phyloP scores from a whole-genome alignment of 2,797 vertebrate genomes.

The Oreochromis grahami region DNA sequence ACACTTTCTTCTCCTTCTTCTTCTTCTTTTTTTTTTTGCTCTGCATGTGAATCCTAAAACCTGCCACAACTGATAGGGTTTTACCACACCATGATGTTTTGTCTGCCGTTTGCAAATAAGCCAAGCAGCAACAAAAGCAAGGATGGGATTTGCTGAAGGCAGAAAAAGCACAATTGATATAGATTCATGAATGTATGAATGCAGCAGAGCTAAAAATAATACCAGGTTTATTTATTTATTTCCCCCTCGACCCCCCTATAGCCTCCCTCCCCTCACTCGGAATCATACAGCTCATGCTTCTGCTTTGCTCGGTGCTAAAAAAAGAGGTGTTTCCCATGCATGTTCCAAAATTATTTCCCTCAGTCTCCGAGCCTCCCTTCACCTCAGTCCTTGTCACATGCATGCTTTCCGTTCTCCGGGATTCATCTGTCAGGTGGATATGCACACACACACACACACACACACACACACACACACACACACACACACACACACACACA shows the following conservation, averaged over 20 bases:
- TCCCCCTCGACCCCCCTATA: background rate
- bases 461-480: background rate
- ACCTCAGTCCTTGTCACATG: background rate
- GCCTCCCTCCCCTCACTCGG: constrained; percentile 13
- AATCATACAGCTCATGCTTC: constrained; percentile 64
- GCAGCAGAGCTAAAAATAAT: constrained; percentile 60
- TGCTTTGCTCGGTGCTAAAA: constrained; percentile 60
- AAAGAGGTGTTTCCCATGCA: constrained; percentile 74
- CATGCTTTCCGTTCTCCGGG: background rate
- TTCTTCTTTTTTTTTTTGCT: background rate
- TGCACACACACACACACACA: background rate
- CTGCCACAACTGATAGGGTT: constrained; percentile 53
- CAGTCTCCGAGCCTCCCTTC: constrained; percentile 13
- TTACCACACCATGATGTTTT: constrained; percentile 25
- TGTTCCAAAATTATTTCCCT: constrained; percentile 54
- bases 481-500: background rate
- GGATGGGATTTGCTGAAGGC: constrained; percentile 44
- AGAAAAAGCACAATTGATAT: constrained; percentile 42
- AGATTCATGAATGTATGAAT: constrained; percentile 65
- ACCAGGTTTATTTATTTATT: constrained; percentile 51
- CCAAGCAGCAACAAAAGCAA: constrained; percentile 39
- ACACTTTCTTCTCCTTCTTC: background rate
- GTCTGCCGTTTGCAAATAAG: constrained; percentile 32
- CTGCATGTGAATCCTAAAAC: constrained; percentile 35
- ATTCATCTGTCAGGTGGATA: constrained; percentile 16